These are phyloP conservation scores for Palythoa grandiflora DNA, from an alignment of 92 coral and sea anemone species.

Conservation along the genomic window DNA sequence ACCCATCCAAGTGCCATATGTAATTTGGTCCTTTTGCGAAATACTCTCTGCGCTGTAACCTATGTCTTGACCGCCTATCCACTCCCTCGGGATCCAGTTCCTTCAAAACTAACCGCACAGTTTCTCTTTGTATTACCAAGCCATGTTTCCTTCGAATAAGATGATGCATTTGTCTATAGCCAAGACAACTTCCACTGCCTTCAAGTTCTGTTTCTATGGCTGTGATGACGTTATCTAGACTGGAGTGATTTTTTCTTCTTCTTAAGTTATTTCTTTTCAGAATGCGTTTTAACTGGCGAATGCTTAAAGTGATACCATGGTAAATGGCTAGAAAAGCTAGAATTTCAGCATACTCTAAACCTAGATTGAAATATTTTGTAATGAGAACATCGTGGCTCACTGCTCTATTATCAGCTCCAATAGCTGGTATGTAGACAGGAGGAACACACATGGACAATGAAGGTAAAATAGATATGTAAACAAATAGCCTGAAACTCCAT, in stretches of 20 bases:
- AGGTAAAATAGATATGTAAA: not conserved
- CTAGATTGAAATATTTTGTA: constrained; percentile 37
- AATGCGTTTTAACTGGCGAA: constrained; percentile 69
- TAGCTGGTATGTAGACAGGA: constrained; percentile 1
- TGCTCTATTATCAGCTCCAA: constrained; percentile 3
- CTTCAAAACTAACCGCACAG: constrained; percentile 41
- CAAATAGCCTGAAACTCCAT: not conserved
- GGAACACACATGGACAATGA: not conserved
- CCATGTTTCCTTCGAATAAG: constrained; percentile 6
- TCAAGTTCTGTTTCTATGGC: constrained; percentile 22
- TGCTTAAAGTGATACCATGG: constrained; percentile 70
- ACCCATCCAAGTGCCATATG: constrained; percentile 34
- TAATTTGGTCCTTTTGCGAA: constrained; percentile 16
- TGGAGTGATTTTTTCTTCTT: constrained; percentile 27
- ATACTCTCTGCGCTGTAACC: constrained; percentile 7
- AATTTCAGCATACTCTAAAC: constrained; percentile 64
- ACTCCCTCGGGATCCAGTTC: constrained; percentile 28
- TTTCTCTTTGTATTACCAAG: constrained; percentile 19
- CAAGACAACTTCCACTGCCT: constrained; percentile 33
- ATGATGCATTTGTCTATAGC: constrained; percentile 48
- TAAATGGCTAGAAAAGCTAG: constrained; percentile 53
- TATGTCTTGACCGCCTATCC: constrained; percentile 4
- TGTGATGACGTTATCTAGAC: constrained; percentile 7
- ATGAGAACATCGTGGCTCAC: constrained; percentile 8
- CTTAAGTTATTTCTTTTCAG: constrained; percentile 26